These are phyloP conservation scores for Synergus gifuensis DNA, from an alignment of 2,888 invertebrate species.

Conservation along the genomic window DNA sequence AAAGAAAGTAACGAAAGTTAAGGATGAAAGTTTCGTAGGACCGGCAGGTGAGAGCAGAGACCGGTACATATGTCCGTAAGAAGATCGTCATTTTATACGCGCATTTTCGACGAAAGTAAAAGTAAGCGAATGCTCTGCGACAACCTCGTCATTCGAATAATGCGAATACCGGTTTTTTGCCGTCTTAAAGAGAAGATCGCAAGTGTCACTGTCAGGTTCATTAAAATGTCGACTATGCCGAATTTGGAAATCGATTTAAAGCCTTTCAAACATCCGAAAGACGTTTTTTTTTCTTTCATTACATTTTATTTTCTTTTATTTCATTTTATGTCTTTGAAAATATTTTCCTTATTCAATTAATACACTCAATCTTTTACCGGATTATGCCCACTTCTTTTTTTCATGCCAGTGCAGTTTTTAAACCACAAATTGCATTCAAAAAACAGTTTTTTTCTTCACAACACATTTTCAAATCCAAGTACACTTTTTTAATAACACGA, in stretches of 20 bases:
- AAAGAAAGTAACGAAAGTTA: slow-evolving; percentile 74
- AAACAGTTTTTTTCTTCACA: neutral
- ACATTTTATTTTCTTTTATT: neutral
- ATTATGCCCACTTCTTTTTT: too few relatives aligned
- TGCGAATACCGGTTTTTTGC: slow-evolving; percentile 43
- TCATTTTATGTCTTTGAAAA: neutral
- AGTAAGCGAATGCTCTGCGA: slow-evolving; percentile 48
- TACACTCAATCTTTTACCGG: neutral
- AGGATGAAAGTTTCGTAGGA: slow-evolving; percentile 70
- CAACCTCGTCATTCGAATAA: slow-evolving; percentile 44
- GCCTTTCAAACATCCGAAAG: neutral
- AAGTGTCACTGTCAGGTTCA: slow-evolving; percentile 41
- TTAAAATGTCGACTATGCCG: slow-evolving; percentile 17
- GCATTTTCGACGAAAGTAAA: slow-evolving; percentile 58
- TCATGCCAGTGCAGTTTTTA: too few relatives aligned
- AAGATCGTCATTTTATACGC: slow-evolving; percentile 45
- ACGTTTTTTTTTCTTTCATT: neutral
- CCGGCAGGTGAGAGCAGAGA: slow-evolving; percentile 50
- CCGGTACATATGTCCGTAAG: slow-evolving; percentile 22
- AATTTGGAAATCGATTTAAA: slow-evolving; percentile 21
- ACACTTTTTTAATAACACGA: neutral
- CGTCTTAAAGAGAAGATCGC: slow-evolving; percentile 27
- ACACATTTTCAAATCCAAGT: neutral
- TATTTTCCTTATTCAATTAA: neutral
- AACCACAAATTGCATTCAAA: neutral